These are phyloP conservation scores for Ageneiosus marmoratus DNA, from an alignment of 2,113 vertebrate genomes.

Conservation along the genomic window DNA sequence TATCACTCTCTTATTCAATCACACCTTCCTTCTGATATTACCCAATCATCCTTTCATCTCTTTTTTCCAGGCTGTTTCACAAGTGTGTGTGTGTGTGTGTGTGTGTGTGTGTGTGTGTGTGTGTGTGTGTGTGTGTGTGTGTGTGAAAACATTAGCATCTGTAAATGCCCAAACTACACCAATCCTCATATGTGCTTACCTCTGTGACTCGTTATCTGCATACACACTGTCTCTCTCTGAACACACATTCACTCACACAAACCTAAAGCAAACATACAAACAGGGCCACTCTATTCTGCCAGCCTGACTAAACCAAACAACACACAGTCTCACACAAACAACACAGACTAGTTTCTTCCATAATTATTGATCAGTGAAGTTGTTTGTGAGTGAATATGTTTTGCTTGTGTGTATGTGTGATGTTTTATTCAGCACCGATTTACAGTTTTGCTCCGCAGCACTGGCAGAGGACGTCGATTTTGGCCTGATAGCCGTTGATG, in stretches of 20 bases:
- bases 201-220: constrained; percentile 37
- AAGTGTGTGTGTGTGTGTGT: constrained; percentile 18
- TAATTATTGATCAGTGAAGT: constrained; percentile 39
- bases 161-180: constrained; percentile 38
- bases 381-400: constrained; percentile 19
- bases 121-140: constrained; percentile 37
- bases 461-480: constrained; percentile 44
- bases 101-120: constrained; percentile 9
- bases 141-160: constrained; percentile 29
- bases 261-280: constrained; percentile 9
- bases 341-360: constrained; percentile 4
- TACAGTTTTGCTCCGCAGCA: constrained; percentile 43
- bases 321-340: neutral
- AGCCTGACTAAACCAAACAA: neutral
- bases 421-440: constrained; percentile 52
- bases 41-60: constrained; percentile 46
- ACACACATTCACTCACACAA: constrained; percentile 16
- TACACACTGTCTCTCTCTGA: neutral
- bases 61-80: constrained; percentile 35
- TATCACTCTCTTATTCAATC: constrained; percentile 46
- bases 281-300: neutral
- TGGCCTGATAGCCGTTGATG: constrained; percentile 49
- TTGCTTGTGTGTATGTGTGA: constrained; percentile 37
- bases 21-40: constrained; percentile 35
- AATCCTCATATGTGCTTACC: constrained; percentile 33